Evolutionary conservation across 2,888 invertebrate genomes (phyloP).

Genomic region (Deilephila elpenor): DNA sequence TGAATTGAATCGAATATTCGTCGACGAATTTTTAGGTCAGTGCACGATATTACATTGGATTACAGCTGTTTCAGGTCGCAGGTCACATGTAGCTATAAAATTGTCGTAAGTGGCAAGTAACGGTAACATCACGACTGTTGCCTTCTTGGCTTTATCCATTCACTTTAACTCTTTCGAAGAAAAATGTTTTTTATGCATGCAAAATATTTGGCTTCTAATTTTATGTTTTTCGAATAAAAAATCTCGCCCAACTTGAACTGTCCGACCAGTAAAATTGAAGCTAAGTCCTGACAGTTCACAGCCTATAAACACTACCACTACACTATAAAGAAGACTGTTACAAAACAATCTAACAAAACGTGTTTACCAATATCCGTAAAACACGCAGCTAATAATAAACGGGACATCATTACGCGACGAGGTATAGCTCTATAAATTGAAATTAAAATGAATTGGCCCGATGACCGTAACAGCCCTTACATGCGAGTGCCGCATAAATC

Average conservation of each 20-base stretch:
- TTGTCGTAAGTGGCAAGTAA: not conserved
- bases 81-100: not conserved
- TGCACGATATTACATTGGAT: not conserved
- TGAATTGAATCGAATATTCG: not conserved
- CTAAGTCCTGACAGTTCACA: not conserved
- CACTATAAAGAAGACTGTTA: too few relatives aligned
- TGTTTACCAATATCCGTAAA: constrained; percentile 56
- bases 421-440: constrained; percentile 79
- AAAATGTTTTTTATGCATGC: too few relatives aligned
- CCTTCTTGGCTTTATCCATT: too few relatives aligned
- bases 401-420: constrained; percentile 52
- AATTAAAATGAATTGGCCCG: constrained; percentile 76
- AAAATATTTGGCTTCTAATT: too few relatives aligned
- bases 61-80: not conserved
- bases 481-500: constrained; percentile 74
- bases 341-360: constrained; percentile 41
- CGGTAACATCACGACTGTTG: too few relatives aligned
- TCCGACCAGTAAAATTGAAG: too few relatives aligned
- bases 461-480: constrained; percentile 67
- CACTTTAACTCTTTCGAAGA: too few relatives aligned
- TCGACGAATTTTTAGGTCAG: not conserved
- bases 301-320: not conserved
- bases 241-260: too few relatives aligned
- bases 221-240: not conserved
- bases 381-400: constrained; percentile 64